A percentile compares a stretch with the other conserved stretches of the same genome.
These are phyloP conservation scores for Drymonia ruficornis DNA, from an alignment of 2,888 invertebrate genomes.

Conservation along the genomic window DNA sequence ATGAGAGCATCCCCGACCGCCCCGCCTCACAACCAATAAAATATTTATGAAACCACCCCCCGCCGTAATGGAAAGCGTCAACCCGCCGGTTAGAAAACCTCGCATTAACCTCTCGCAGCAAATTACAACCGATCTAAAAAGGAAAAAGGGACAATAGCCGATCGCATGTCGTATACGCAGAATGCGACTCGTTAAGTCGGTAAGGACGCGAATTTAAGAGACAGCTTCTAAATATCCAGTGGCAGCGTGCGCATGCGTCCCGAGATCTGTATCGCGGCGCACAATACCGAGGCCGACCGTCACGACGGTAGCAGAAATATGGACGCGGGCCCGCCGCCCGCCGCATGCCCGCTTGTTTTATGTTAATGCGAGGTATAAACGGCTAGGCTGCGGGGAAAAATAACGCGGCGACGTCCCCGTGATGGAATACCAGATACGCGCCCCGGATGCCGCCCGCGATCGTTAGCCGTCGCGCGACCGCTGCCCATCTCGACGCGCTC, in stretches of 20 bases:
- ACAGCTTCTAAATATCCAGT: conserved; percentile 81
- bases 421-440: conserved; percentile 74
- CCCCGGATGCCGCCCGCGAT: conserved; percentile 24
- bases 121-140: conserved; percentile 44
- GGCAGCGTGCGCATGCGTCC: conserved; percentile 73
- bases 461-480: conserved; percentile 39
- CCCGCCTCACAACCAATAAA: conserved; percentile 73
- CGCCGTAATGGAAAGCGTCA: conserved; percentile 73
- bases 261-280: conserved; percentile 79
- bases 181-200: conserved; percentile 78
- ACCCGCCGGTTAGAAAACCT: conserved; percentile 53
- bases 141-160: conserved; percentile 65
- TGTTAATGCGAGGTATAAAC: conserved; percentile 77
- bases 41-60: conserved; percentile 79
- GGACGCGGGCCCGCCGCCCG: conserved; percentile 63
- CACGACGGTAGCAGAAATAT: conserved; percentile 82
- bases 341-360: conserved; percentile 77
- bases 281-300: conserved; percentile 77
- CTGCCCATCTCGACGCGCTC: conserved; percentile 45
- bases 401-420: conserved; percentile 58
- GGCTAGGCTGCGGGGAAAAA: conserved; percentile 60
- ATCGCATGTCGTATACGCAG: conserved; percentile 75
- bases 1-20: conserved; percentile 65
- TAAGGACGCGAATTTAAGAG: conserved; percentile 72
- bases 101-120: conserved; percentile 42